These are phyloP conservation scores for Drosophila recens DNA, from an alignment of 2,888 invertebrate species.

Conservation along the genomic window DNA sequence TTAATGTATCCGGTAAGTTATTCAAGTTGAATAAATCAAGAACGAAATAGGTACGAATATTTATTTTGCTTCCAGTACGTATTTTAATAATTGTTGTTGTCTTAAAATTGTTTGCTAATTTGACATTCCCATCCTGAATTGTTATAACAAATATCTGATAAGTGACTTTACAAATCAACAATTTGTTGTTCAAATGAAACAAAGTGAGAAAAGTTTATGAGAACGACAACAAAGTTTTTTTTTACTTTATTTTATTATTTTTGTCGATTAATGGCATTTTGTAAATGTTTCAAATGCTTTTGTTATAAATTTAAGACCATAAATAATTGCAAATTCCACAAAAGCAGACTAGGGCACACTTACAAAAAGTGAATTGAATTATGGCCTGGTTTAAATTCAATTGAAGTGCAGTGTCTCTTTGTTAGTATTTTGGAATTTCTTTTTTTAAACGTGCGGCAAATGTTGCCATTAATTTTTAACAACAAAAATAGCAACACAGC, in stretches of 20 bases:
- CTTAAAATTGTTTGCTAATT: too few relatives aligned
- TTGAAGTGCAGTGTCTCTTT: slow-evolving; percentile 51
- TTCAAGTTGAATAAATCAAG: too few relatives aligned
- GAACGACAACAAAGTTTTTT: not conserved
- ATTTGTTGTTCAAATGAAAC: not conserved
- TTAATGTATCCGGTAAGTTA: too few relatives aligned
- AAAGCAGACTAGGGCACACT: slow-evolving; percentile 4
- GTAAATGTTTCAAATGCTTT: slow-evolving; percentile 54
- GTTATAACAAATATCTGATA: not conserved
- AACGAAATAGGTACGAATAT: too few relatives aligned
- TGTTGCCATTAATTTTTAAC: slow-evolving; percentile 72
- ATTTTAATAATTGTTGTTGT: too few relatives aligned
- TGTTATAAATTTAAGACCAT: slow-evolving; percentile 54
- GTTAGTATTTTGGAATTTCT: slow-evolving; percentile 37
- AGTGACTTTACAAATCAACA: not conserved
- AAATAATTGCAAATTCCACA: slow-evolving; percentile 65
- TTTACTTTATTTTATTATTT: not conserved
- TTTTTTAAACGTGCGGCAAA: slow-evolving; percentile 29
- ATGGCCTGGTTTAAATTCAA: slow-evolving; percentile 69
- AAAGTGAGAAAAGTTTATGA: too few relatives aligned
- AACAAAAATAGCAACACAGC: slow-evolving; percentile 6
- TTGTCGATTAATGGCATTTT: slow-evolving; percentile 66
- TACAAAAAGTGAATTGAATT: slow-evolving; percentile 50
- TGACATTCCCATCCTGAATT: too few relatives aligned
- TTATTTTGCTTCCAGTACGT: too few relatives aligned